Conservation (phyloP, 2,113 vertebrate genomes). For the Phylloscopus trochiloides region DNA sequence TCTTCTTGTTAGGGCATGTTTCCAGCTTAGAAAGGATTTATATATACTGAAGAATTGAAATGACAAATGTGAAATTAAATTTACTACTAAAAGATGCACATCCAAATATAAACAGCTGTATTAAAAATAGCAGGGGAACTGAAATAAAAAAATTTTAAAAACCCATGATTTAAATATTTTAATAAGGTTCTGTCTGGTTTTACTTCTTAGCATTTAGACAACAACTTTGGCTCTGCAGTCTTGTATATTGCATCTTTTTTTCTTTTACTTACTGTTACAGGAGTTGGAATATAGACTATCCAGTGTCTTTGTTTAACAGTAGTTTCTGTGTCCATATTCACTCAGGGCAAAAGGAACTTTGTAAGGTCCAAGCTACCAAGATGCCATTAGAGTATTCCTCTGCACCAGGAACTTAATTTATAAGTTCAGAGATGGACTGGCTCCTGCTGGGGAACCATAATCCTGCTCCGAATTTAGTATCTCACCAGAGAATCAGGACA, state of each 20-base stretch:
- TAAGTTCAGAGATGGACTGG: not conserved
- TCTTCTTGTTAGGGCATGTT: not conserved
- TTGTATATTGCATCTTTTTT: not conserved
- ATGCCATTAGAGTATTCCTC: not conserved
- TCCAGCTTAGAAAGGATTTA: not conserved
- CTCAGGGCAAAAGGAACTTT: not conserved
- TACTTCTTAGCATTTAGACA: not conserved
- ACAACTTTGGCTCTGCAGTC: not conserved
- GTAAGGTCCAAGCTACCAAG: not conserved
- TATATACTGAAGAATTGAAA: not conserved
- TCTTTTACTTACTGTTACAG: not conserved
- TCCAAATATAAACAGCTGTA: not conserved
- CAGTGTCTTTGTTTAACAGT: not conserved
- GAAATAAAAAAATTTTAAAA: not conserved
- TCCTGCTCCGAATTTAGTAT: not conserved
- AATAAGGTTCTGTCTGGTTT: not conserved
- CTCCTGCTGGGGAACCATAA: not conserved
- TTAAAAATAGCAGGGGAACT: not conserved
- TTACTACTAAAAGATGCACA: not conserved
- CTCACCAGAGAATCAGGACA: not conserved
- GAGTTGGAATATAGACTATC: not conserved
- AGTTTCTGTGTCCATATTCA: not conserved
- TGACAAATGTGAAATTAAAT: constrained; percentile 12
- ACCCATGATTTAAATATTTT: not conserved
- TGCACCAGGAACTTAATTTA: not conserved